Conservation (phyloP, 1,140 invertebrate species). For the Proales similis region DNA sequence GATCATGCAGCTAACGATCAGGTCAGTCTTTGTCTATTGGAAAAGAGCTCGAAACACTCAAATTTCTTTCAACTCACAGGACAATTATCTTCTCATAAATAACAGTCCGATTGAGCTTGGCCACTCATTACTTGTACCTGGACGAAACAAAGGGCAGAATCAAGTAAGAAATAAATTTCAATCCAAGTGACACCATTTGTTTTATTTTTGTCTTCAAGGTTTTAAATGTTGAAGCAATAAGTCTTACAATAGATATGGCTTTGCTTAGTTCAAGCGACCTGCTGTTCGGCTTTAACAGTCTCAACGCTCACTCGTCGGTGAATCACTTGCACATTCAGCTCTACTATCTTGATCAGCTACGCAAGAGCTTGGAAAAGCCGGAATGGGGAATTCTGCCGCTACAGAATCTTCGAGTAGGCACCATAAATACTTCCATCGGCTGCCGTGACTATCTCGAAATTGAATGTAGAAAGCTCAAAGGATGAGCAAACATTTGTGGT, state of each 20-base stretch:
- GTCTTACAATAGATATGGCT: background rate
- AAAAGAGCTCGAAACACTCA: too few species aligned
- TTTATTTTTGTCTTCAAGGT: too few species aligned
- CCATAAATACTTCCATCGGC: too few species aligned
- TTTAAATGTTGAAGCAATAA: background rate
- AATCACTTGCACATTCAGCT: conserved; percentile 33
- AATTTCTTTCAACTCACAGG: too few species aligned
- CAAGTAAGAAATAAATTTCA: too few species aligned
- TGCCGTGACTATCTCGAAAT: too few species aligned
- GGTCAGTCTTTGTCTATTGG: too few species aligned
- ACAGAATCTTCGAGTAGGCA: too few species aligned
- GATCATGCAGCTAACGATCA: too few species aligned
- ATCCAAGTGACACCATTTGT: too few species aligned
- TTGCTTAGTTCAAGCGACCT: background rate
- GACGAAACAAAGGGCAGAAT: background rate
- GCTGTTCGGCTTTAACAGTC: conserved; percentile 10
- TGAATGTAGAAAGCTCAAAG: background rate
- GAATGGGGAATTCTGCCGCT: background rate
- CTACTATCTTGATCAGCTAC: conserved; percentile 17
- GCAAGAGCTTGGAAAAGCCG: background rate
- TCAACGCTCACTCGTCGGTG: conserved; percentile 14
- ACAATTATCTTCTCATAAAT: conserved; percentile 25
- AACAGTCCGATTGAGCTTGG: conserved; percentile 30
- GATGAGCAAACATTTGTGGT: conserved; percentile 17
- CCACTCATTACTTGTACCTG: conserved; percentile 6